A percentile compares a stretch with the other conserved stretches of the same genome.
These are phyloP conservation scores for Teleopsis dalmanni DNA, from an alignment of 1,140 invertebrate genomes.

Conservation along the genomic window DNA sequence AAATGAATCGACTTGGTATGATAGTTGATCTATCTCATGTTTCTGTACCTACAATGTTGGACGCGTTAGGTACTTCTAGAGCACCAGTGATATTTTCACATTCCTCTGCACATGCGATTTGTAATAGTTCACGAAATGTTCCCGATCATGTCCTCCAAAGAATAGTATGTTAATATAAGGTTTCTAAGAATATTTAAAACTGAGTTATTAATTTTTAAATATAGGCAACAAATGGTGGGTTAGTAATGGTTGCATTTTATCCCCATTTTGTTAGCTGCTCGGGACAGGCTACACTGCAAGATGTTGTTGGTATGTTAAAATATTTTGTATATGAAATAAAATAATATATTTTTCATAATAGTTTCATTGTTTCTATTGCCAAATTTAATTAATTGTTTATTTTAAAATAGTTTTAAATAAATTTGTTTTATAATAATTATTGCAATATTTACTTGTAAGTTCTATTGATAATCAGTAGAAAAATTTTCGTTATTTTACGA, in stretches of 20 bases:
- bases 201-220: neutral
- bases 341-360: too few relatives aligned
- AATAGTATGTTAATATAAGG: slow-evolving; percentile 54
- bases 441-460: too few relatives aligned
- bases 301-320: slow-evolving; percentile 61
- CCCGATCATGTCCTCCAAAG: slow-evolving; percentile 71
- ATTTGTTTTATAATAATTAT: too few relatives aligned
- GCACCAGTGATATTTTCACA: slow-evolving; percentile 88
- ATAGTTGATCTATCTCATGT: slow-evolving; percentile 84
- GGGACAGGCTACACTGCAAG: slow-evolving; percentile 63
- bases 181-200: neutral
- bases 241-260: slow-evolving; percentile 88
- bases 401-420: too few relatives aligned
- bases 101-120: slow-evolving; percentile 76
- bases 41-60: slow-evolving; percentile 68
- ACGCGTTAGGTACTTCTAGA: slow-evolving; percentile 62
- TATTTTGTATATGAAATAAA: too few relatives aligned
- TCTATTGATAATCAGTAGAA: too few relatives aligned
- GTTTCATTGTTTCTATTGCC: too few relatives aligned
- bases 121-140: slow-evolving; percentile 78
- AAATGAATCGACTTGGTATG: slow-evolving; percentile 88
- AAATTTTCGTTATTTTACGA: too few relatives aligned
- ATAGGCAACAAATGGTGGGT: slow-evolving; percentile 62
- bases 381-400: too few relatives aligned
- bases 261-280: slow-evolving; percentile 76